Base-by-base conservation (phyloP, 2,113 vertebrate species). In the Sinosuthora webbiana region DNA sequence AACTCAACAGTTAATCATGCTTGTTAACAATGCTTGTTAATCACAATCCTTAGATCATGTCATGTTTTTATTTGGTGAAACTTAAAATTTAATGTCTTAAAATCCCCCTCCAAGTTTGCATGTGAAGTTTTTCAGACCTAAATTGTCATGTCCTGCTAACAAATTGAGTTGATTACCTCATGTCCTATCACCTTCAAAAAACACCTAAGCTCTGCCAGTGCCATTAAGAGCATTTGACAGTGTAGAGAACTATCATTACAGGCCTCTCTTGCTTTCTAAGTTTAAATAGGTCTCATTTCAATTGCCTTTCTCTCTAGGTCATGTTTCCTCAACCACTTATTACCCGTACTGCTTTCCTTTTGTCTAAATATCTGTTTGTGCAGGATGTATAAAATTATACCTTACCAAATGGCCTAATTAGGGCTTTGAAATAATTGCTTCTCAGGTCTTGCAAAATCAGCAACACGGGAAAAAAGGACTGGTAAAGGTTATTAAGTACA, bases 361-460 rank as follows among this genome's bases (percentile, higher is more conserved):
- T 90, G 57, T 60, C 60, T 92, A 71, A 93, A 93, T 64, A 62
- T 47, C 68, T 83, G 39, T 52, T 84, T 94, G 86, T 84, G 65
- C 49, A 82, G 56, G 44, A 71, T 89, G 39, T 41, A 44, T 81
- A 81, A 95, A 96, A 95, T 91, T 92, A 89, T 28, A 75, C 55
- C 50, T 33, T 60, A 57, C 44, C 1, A 6, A 79, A 89, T 52
- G 44, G 45, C 39, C 52, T 92, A 52, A 49, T 19, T 35, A 88
- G 37, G 41, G 7, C 33, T 63, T 52, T 83, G 73, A 86, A 93
- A 89, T 83, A 86, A 86, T 89, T 88, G 53, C 41, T 79, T 52
- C 5, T 1, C 49, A 79, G 53, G 44, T 69, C 83, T 77, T 90
- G 22, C 27, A 90, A 84, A 92, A 70, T 74, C 76, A 90, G 53